Evolutionary conservation across 2,113 vertebrate species (phyloP), one percentile per base, ranked within the genome.

Genomic region (Etia nguti): DNA sequence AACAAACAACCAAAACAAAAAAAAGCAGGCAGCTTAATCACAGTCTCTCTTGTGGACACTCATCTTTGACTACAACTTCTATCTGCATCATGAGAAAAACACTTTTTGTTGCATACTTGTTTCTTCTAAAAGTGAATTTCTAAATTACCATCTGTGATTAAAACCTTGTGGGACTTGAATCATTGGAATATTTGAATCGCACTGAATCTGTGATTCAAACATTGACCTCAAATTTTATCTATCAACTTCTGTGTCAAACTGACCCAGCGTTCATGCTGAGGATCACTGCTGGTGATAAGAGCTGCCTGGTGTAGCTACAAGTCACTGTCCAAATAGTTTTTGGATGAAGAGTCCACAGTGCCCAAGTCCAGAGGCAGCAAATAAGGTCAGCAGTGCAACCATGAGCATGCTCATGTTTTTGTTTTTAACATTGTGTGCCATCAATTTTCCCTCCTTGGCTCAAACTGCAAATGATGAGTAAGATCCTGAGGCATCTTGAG

Each of bases 221-320:
- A 1, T 50, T 48, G 73, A 52, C 4, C 26, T 77, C 4, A 77
- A 31, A 31, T 46, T 73, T 73, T 46, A 43, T 46, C n/a, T 26
- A 46, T 73, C 22, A 73, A 29, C 43, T 2, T 31, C 43, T 50
- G 26, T 31, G 70, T 77, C 73, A 50, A 52, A 31, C 16, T 77
- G 43, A 8, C 16, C 10, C 26, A 77, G 24, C 26, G 20, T 50
- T 13, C 10, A n/a, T 20, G 70, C 24, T 75, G 70, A 75, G 11
- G 41, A 77, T 77, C 16, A 50, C 6, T 2, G 16, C 26, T 6
- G 43, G 6, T 1, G 43, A 50, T 31, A 5, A 50, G 43, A 77
- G 43, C 59, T 62, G 18, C 18, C 70, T 48, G 0, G 0, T 48
- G 0, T 11, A 75, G 0, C 70, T 20, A 75, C 43, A 75, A 75